Evolutionary conservation across 2,888 invertebrate genomes (phyloP), one percentile per base, ranked within the genome.

Genomic region (Autographa gamma): DNA sequence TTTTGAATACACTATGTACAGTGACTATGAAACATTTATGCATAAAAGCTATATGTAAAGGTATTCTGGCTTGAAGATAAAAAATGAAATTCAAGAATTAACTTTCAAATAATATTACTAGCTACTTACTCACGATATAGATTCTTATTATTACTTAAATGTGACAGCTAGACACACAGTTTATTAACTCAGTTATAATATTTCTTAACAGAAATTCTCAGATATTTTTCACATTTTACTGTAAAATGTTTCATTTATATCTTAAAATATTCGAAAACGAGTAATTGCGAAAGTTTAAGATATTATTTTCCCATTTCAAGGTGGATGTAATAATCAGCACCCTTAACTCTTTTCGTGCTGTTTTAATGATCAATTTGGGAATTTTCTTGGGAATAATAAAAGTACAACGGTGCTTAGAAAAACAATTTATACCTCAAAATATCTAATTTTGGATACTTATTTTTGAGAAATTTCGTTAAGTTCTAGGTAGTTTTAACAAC

Each of bases 251-350:
- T 25, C n/a, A n/a, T 18, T 8, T n/a, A 60, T 18, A 31, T 34
- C 9, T 38, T 38, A 18, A 60, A 62, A 5, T 43, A 48, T 62
- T 32, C 48, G 14, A 16, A n/a, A 0, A 7, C 25, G 13, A 66
- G 63, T 56, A 58, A 19, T n/a, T 41, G 41, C 8, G n/a, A 41
- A 62, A 38, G 56, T 34, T 34, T 18, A 56, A 19, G 14, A 31
- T 63, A 68, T 66, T 63, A 68, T 66, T 66, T 61, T 58, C 43
- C 61, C 25, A 66, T 77, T 77, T 66, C 48, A 70, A 69, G 31
- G 73, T 54, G 43, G 32, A 77, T 77, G 32, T 9, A 62, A 62
- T 66, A 59, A 66, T 62, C 58, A 41, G 43, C 58, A 61, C 65
- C 32, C 43, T 67, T 67, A n/a, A 63, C 16, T 38, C 41, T 9